These are phyloP conservation scores for Pollimyrus isidori DNA, from an alignment of 2,113 vertebrate species.

Conservation along the genomic window DNA sequence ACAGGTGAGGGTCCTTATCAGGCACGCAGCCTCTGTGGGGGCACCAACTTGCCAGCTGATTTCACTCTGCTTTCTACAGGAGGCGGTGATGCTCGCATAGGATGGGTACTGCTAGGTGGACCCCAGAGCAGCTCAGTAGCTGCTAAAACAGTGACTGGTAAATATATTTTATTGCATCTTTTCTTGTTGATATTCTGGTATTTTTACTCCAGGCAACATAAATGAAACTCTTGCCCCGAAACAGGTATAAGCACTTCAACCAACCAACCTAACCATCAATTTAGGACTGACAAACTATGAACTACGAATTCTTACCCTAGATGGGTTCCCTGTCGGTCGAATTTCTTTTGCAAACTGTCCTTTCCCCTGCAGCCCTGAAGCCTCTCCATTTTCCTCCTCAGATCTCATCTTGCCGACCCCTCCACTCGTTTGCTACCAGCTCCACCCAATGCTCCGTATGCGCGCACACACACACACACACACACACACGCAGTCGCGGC, in stretches of 20 bases:
- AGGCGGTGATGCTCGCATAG: neutral
- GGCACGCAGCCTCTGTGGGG: neutral
- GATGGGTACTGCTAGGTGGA: neutral
- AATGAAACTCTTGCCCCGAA: neutral
- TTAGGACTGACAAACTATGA: neutral
- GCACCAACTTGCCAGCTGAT: neutral
- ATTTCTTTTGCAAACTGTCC: neutral
- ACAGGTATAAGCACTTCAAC: neutral
- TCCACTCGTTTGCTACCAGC: neutral
- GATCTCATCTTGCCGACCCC: neutral
- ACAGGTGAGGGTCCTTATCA: neutral
- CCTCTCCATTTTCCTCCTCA: neutral
- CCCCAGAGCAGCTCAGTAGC: neutral
- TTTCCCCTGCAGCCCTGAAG: neutral
- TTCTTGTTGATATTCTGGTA: neutral
- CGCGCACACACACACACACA: neutral
- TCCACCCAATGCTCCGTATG: neutral
- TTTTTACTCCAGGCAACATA: neutral
- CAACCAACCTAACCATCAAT: neutral
- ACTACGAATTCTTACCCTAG: neutral
- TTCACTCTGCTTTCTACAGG: neutral
- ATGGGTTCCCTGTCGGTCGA: neutral
- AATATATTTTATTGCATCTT: neutral
- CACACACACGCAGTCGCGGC: neutral
- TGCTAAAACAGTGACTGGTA: neutral